Percentiles rank a stretch among this genome's conserved stretches.
phyloP scores from a whole-genome alignment of 2,797 vertebrate species.

The Aselliscus stoliczkanus region DNA sequence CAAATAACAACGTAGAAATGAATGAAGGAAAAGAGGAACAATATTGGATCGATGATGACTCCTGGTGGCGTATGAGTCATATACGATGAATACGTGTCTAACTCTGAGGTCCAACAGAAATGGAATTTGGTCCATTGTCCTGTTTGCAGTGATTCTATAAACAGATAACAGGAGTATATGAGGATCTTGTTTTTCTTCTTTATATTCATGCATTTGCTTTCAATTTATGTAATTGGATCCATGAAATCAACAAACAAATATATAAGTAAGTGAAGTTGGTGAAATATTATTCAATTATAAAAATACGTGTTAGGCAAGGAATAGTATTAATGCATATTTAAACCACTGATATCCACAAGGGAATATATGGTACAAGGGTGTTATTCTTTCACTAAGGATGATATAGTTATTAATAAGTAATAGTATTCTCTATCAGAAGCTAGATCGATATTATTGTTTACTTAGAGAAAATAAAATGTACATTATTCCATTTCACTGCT shows the following conservation, averaged over 20 bases:
- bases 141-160: too few species aligned
- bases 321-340: neutral
- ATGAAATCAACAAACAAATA: neutral
- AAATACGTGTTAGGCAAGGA: neutral
- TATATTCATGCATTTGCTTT: neutral
- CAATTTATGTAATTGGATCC: neutral
- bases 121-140: neutral
- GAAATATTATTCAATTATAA: neutral
- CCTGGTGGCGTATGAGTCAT: neutral
- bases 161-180: neutral
- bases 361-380: neutral
- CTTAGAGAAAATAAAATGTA: neutral
- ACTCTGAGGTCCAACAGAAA: neutral
- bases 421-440: neutral
- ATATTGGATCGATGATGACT: neutral
- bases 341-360: neutral
- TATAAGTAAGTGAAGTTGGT: neutral
- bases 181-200: neutral
- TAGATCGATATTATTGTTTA: neutral
- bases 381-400: neutral
- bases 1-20: neutral
- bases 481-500: neutral
- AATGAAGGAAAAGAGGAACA: neutral
- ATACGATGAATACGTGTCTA: neutral
- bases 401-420: neutral